Evolutionary conservation across 2,113 vertebrate genomes (phyloP), one percentile per base, ranked within the genome.

Genomic region (Hydrolagus affinis): DNA sequence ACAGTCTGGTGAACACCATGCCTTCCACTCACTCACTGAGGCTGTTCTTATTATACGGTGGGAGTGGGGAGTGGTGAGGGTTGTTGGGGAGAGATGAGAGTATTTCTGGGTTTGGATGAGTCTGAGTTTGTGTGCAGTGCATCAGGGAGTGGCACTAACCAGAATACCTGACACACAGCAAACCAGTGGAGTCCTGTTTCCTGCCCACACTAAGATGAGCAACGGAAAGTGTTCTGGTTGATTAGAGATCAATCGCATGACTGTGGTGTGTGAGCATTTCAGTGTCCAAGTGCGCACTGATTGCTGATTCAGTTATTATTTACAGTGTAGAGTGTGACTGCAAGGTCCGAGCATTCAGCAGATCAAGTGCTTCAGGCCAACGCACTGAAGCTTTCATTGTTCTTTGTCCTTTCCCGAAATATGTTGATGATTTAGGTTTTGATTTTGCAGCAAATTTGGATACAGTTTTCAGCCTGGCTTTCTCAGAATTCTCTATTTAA

Each of bases 341-440:
- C 78, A 83, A 28, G 78, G 25, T 28, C 78, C 59, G 11, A 83
- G 25, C 32, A 83, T 83, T 66, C 62, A 83, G 12, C 64, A 66
- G 60, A 68, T 83, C 32, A 83, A 83, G 66, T n/a, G n/a, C 25
- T 83, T 83, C 62, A 83, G 15, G 30, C 78, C 25, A 66, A 15
- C 59, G 21, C 78, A 83, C 60, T 66, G 78, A 83, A 83, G 66
- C 78, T 68, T 83, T 12, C 59, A 28, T 83, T 83, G 78, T 83
- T 83, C 66, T 25, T 14, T 83, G 62, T 25, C 78, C 60, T 83
- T 68, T 83, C 62, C 25, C 62, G 17, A 83, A 28, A 83, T 64
- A 83, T 32, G 30, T 66, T 83, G 17, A 83, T 32, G 62, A 66
- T 59, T 83, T 66, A 68, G 11, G 15, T 78, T n/a, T 78, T 83